Evolutionary conservation across 2,113 vertebrate genomes (phyloP), one percentile per base, ranked within the genome.

Genomic region (Columba livia): DNA sequence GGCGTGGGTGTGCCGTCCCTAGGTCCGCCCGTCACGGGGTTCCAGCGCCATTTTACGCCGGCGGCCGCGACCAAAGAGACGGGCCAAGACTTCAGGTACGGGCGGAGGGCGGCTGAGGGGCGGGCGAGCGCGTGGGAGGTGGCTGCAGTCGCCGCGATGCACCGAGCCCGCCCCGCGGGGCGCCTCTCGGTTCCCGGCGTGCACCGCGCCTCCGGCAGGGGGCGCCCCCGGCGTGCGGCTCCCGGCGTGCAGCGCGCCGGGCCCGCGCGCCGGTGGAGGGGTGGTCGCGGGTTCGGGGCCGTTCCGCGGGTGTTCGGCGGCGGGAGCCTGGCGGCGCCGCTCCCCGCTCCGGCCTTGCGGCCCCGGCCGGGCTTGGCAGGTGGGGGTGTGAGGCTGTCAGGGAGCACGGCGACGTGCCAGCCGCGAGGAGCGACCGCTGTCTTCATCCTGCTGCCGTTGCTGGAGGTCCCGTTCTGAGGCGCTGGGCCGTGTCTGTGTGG

Each of bases 361-460:
- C 7, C 15, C 32, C 23, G n/a, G 48, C n/a, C 38, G 1, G 1
- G 36, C 42, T n/a, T 1, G 70, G 79, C 32, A 7, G 48, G 3
- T 6, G 20, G 16, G 8, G 51, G 7, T 6, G 65, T 25, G 53
- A 12, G 20, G 0, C 14, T 2, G 42, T 8, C 19, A 3, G 29
- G 66, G 34, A 28, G 5, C 24, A 5, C 7, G 24, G 65, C 28
- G 21, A 13, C 10, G 60, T 40, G 51, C 20, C 13, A 8, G 40
- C 40, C 10, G 10, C 11, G 11, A 4, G 6, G 29, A 53, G 17
- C 20, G 5, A 25, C 51, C 9, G 42, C 18, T 26, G 69, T 24
- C 56, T 24, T 18, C 34, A 0, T 6, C 10, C 1, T 17, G 1
- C 28, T 15, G 2, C 31, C 13, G 3, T 7, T 28, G 1, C 17